Evolutionary conservation across 2,888 invertebrate genomes (phyloP).

Genomic region (Caenorhabditis plicata): DNA sequence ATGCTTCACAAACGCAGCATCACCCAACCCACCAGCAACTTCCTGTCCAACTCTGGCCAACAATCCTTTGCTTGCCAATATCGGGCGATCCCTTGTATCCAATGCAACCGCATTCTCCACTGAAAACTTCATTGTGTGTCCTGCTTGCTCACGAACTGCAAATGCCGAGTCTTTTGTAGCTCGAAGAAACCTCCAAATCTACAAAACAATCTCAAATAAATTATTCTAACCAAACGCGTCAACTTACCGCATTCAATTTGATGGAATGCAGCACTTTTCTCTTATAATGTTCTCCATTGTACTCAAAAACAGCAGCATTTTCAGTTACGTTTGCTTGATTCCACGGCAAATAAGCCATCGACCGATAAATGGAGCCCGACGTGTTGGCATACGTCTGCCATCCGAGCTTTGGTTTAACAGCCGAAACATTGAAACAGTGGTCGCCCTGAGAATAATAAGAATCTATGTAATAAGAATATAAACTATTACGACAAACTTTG

Average conservation of each 20-base stretch:
- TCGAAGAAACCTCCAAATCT: slow-evolving; percentile 75
- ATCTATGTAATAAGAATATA: not conserved
- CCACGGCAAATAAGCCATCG: slow-evolving; percentile 57
- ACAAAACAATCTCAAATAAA: slow-evolving; percentile 2
- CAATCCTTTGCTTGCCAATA: slow-evolving; percentile 53
- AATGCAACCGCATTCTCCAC: slow-evolving; percentile 79
- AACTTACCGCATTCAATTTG: slow-evolving; percentile 49
- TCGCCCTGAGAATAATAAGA: slow-evolving; percentile 70
- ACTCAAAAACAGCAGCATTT: slow-evolving; percentile 53
- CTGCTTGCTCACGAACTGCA: slow-evolving; percentile 78
- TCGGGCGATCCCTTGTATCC: slow-evolving; percentile 59
- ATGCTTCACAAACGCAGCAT: slow-evolving; percentile 84
- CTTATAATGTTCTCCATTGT: slow-evolving; percentile 45
- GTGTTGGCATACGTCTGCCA: slow-evolving; percentile 66
- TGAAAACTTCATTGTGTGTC: slow-evolving; percentile 85
- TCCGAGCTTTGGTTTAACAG: slow-evolving; percentile 80
- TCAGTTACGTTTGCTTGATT: slow-evolving; percentile 58
- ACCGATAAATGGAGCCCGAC: slow-evolving; percentile 36
- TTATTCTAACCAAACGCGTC: too few species aligned
- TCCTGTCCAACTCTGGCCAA: slow-evolving; percentile 74
- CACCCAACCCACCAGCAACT: slow-evolving; percentile 85
- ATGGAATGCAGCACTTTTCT: slow-evolving; percentile 47
- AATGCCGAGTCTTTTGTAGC: slow-evolving; percentile 79
- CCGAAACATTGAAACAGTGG: slow-evolving; percentile 79
- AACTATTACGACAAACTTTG: slow-evolving; percentile 18